Base-by-base conservation (phyloP, 2,888 invertebrate genomes). In the Peribatodes rhomboidaria region DNA sequence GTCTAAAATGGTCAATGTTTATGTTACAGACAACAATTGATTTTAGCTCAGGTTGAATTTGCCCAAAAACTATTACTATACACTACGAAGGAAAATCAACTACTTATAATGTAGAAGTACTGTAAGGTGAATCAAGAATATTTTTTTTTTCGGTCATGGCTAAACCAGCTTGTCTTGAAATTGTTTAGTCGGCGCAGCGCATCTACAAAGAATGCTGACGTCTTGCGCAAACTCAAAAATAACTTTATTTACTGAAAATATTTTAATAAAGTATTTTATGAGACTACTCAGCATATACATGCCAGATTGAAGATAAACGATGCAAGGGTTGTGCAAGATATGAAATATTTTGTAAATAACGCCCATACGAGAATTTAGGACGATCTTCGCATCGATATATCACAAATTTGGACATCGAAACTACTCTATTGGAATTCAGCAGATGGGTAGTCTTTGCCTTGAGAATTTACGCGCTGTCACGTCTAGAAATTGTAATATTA, bases 311-410 rank as follows among this genome's bases (percentile, higher is more conserved):
- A 88, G 89, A 90, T 87, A 86, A 88, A 91, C 85, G 86, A 84
- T 75, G 71, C 65, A 65, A 60, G 65, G 52, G 52, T 60, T 65
- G 52, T 61, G 60, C 60, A 74, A 77, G 85, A 85, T 90, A 90
- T 91, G 89, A 89, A 89, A 92, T 90, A 90, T 90, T 85, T 90
- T 85, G 90, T 90, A 90, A 90, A 91, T 89, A 92, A 79, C 84
- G 82, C 65, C 63, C 65, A 63, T 62, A 47, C 61, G 65, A 47
- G 70, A 73, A 65, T 77, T 70, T 72, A 73, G 77, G 76, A 76
- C 84, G 83, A 80, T 79, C 80, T 80, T 71, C 78, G 80, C 79
- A 72, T 77, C 91, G 85, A 92, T 92, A 91, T 90, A 91, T 92
- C 91, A 92, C 81, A 76, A 81, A 83, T 89, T 86, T 85, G 87